A percentile compares a stretch with the other conserved stretches of the same genome.
Evolutionary conservation across 2,888 invertebrate genomes (phyloP).

Genomic region (Rambutsinella grinnellia): DNA sequence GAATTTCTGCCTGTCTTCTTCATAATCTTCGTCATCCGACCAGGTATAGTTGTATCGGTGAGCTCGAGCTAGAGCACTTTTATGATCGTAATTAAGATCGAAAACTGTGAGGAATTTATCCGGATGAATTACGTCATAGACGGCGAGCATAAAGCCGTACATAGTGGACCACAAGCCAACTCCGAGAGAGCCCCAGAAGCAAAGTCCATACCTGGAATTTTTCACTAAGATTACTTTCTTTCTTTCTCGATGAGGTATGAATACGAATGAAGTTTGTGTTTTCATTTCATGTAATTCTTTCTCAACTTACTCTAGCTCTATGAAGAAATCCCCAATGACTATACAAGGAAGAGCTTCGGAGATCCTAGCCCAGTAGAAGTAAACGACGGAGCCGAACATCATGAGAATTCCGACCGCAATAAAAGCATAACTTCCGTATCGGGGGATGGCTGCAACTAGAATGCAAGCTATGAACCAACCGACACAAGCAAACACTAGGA

Average conservation of each 20-base stretch:
- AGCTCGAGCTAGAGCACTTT: slow-evolving; percentile 62
- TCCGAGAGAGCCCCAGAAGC: slow-evolving; percentile 61
- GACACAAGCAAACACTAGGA: slow-evolving; percentile 57
- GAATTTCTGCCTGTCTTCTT: background rate
- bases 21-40: slow-evolving; percentile 10
- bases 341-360: slow-evolving; percentile 58
- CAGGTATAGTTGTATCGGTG: slow-evolving; percentile 51
- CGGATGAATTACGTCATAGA: slow-evolving; percentile 63
- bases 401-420: slow-evolving; percentile 61
- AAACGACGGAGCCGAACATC: slow-evolving; percentile 56
- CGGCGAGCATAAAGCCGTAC: slow-evolving; percentile 61
- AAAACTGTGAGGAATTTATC: slow-evolving; percentile 64
- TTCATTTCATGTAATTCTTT: too few species aligned
- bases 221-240: too few species aligned
- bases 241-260: background rate
- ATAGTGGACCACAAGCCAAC: slow-evolving; percentile 62
- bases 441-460: slow-evolving; percentile 63
- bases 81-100: slow-evolving; percentile 65
- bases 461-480: slow-evolving; percentile 57
- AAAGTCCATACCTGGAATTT: slow-evolving; percentile 62
- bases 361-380: slow-evolving; percentile 64
- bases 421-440: slow-evolving; percentile 62
- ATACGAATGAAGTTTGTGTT: too few species aligned
- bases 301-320: slow-evolving; percentile 63
- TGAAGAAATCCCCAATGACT: slow-evolving; percentile 60